These are phyloP conservation scores for Mesopsocus fuscifrons DNA, from an alignment of 2,888 invertebrate genomes.

Conservation along the genomic window DNA sequence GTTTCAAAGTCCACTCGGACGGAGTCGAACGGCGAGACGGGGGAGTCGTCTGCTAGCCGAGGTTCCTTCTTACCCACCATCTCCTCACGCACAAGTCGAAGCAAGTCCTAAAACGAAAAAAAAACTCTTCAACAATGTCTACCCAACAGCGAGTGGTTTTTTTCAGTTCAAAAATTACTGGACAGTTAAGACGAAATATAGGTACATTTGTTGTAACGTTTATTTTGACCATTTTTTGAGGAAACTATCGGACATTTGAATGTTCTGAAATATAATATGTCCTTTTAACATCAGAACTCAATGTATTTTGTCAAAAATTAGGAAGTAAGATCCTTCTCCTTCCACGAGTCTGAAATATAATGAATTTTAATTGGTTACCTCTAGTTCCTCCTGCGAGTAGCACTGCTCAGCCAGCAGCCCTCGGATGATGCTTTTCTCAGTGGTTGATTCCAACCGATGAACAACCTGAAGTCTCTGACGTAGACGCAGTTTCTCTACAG, in stretches of 20 bases:
- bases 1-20: constrained; percentile 80
- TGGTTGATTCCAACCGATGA: constrained; percentile 77
- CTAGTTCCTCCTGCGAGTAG: constrained; percentile 36
- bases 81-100: constrained; percentile 17
- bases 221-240: too few relatives aligned
- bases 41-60: constrained; percentile 40
- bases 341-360: too few relatives aligned
- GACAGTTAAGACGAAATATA: too few relatives aligned
- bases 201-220: too few relatives aligned
- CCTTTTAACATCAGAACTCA: too few relatives aligned
- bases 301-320: too few relatives aligned
- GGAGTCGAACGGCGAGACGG: constrained; percentile 66
- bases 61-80: constrained; percentile 16
- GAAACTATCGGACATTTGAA: too few relatives aligned
- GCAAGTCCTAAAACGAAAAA: constrained; percentile 16
- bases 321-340: too few relatives aligned
- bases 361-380: too few relatives aligned
- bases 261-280: too few relatives aligned
- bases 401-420: constrained; percentile 54
- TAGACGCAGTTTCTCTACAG: constrained; percentile 75
- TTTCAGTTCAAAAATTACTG: too few relatives aligned
- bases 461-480: constrained; percentile 86
- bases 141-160: constrained; percentile 23
- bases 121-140: constrained; percentile 2
- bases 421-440: constrained; percentile 72